Evolutionary conservation across 1,140 invertebrate species (phyloP).

Genomic region (Listronotus oregonensis): DNA sequence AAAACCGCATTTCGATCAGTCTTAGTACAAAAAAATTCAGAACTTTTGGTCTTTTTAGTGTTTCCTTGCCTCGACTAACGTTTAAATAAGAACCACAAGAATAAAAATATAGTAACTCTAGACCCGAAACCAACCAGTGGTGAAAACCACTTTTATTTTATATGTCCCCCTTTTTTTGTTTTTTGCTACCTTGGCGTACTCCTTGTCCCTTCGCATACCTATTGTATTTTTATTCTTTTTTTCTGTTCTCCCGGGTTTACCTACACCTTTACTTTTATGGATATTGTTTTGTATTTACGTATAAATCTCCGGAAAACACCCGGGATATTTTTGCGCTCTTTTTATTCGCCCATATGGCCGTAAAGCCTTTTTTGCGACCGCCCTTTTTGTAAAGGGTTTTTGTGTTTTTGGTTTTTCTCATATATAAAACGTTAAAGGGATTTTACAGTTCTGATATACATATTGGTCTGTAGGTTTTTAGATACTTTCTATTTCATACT

Average conservation of each 20-base stretch:
- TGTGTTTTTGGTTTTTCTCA: conserved; percentile 1
- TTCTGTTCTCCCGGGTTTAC: conserved; percentile 44
- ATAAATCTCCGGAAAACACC: conserved; percentile 45
- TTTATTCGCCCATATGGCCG: conserved; percentile 30
- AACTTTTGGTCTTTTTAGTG: no score
- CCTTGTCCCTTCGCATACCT: conserved; percentile 30
- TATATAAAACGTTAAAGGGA: conserved; percentile 4
- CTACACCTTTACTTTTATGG: conserved; percentile 47
- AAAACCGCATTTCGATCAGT: no score
- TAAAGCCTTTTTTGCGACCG: conserved; percentile 27
- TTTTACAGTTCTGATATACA: no score
- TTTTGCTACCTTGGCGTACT: conserved; percentile 19
- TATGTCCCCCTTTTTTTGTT: conserved; percentile 19
- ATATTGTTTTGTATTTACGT: conserved; percentile 47
- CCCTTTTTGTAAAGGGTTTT: conserved; percentile 10
- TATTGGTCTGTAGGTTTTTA: no score
- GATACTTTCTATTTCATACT: no score
- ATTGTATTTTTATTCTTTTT: conserved; percentile 45
- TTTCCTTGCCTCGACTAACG: no score
- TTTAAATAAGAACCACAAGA: no score
- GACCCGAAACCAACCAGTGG: conserved; percentile 4
- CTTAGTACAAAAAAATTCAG: no score
- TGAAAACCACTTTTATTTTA: background rate
- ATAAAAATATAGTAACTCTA: no score
- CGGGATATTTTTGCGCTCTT: conserved; percentile 32